Percentiles rank a stretch among this genome's conserved stretches.
Conservation (phyloP, 1,140 invertebrate genomes). For the Polypedilum vanderplanki region DNA sequence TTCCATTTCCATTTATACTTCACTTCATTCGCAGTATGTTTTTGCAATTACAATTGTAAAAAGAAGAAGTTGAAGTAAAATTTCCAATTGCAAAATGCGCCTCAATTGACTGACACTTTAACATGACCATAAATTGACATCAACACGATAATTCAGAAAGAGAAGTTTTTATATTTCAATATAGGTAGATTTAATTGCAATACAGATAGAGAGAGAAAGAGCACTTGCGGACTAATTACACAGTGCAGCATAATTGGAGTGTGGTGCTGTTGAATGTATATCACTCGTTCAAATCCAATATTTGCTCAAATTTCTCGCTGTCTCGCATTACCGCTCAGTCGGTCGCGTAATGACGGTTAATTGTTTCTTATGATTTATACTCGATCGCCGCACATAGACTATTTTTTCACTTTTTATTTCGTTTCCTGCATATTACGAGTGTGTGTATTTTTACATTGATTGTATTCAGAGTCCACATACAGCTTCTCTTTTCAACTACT, state of each 20-base stretch:
- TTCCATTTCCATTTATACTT: not conserved
- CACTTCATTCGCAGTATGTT: not conserved
- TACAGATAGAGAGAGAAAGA: too few species aligned
- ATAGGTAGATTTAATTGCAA: too few species aligned
- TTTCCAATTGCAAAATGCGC: conserved; percentile 4
- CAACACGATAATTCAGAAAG: not conserved
- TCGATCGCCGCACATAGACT: not conserved
- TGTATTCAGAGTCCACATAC: too few species aligned
- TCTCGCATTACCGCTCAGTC: too few species aligned
- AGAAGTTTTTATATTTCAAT: too few species aligned
- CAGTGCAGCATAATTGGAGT: conserved; percentile 4
- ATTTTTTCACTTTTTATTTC: not conserved
- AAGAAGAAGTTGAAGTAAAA: conserved; percentile 13
- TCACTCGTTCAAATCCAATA: not conserved
- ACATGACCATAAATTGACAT: conserved; percentile 1
- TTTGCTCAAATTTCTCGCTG: too few species aligned
- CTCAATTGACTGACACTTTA: conserved; percentile 18
- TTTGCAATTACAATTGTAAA: conserved; percentile 5
- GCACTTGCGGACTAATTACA: not conserved
- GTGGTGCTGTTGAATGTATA: not conserved
- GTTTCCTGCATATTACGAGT: not conserved
- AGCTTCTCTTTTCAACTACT: too few species aligned
- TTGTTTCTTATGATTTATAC: conserved; percentile 14
- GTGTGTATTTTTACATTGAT: too few species aligned
- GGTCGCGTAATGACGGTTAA: not conserved